Evolutionary conservation across 2,888 invertebrate genomes (phyloP).

Genomic region (Aelia acuminata): DNA sequence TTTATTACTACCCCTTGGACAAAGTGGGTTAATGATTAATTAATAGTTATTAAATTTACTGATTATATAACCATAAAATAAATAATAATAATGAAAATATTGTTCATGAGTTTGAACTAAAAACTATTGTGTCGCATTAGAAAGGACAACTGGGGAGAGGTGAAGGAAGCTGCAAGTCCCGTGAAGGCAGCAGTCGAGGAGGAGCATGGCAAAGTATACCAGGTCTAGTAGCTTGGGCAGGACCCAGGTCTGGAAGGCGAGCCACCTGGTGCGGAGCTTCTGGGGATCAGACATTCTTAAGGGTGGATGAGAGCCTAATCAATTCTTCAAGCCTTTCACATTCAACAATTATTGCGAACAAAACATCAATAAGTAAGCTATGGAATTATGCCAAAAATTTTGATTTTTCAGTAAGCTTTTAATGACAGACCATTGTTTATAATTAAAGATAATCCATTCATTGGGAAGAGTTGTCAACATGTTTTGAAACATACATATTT

Average conservation of each 20-base stretch:
- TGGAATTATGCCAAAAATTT: too few species aligned
- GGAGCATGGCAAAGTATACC: slow-evolving; percentile 82
- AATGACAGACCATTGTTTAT: too few species aligned
- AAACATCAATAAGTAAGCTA: slow-evolving; percentile 83
- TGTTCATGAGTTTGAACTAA: not conserved
- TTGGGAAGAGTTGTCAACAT: too few species aligned
- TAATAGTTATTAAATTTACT: not conserved
- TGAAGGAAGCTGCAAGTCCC: slow-evolving; percentile 67
- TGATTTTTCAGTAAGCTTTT: too few species aligned
- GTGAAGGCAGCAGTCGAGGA: slow-evolving; percentile 67
- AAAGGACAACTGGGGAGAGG: slow-evolving; percentile 63
- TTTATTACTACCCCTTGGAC: too few species aligned
- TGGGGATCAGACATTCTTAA: slow-evolving; percentile 96
- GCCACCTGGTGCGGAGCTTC: slow-evolving; percentile 96
- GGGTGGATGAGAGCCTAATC: slow-evolving; percentile 92
- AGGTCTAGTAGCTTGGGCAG: slow-evolving; percentile 83
- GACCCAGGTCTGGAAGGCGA: slow-evolving; percentile 86
- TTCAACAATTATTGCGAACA: slow-evolving; percentile 91
- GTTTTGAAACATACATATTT: too few species aligned
- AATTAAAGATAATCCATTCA: too few species aligned
- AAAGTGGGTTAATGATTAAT: too few species aligned
- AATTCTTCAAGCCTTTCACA: slow-evolving; percentile 90
- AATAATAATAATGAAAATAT: not conserved
- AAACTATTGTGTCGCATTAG: slow-evolving; percentile 48
- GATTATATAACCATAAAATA: not conserved